Percentiles rank a stretch among this genome's conserved stretches.
Conservation (phyloP, 1,140 invertebrate genomes). For the Magallana ariakensis region DNA sequence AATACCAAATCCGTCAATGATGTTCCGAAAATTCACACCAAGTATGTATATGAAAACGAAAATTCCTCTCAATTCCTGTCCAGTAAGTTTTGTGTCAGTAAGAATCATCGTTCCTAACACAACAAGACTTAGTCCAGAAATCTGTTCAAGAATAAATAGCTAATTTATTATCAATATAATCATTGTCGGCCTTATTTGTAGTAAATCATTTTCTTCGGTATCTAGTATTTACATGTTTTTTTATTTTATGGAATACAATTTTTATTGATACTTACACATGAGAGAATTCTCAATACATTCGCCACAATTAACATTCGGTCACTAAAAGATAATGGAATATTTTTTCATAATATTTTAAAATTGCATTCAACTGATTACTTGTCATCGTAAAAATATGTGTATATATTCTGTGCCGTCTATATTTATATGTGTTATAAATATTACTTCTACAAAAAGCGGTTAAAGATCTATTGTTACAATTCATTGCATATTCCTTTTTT, state of each 20-base stretch:
- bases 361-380: too few species aligned
- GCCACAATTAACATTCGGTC: neutral
- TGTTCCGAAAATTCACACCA: neutral
- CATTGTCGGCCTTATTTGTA: too few species aligned
- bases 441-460: too few species aligned
- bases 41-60: neutral
- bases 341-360: too few species aligned
- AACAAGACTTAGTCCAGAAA: neutral
- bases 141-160: neutral
- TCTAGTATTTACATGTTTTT: neutral
- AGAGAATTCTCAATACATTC: neutral
- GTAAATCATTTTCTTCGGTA: too few species aligned
- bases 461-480: too few species aligned
- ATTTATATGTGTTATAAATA: too few species aligned
- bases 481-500: too few species aligned
- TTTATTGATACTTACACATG: conserved; percentile 9
- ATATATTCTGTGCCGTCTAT: too few species aligned
- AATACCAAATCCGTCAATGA: neutral
- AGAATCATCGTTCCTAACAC: neutral
- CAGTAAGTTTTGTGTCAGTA: neutral
- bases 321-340: too few species aligned
- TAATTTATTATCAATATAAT: too few species aligned
- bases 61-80: neutral
- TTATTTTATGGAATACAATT: neutral
- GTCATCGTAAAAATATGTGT: too few species aligned